phyloP scores from a whole-genome alignment of 2,113 vertebrate species.

The Ptilonorhynchus violaceus region DNA sequence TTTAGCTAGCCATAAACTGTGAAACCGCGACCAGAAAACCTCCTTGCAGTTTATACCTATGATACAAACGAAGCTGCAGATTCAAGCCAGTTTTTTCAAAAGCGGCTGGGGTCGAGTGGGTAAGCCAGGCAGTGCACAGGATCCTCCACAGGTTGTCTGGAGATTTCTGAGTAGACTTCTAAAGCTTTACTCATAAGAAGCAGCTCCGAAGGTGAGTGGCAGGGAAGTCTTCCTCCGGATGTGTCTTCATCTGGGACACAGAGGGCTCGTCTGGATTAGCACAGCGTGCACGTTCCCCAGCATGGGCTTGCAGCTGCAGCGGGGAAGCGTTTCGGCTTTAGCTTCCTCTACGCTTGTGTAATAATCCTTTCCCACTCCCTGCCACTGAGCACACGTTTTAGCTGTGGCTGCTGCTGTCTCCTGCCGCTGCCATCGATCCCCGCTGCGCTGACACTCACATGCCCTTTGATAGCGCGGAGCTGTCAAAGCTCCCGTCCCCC shows the following conservation, averaged over 20 bases:
- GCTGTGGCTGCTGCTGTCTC: background rate
- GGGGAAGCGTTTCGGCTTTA: background rate
- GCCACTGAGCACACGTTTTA: background rate
- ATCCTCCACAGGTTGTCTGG: background rate
- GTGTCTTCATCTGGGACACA: background rate
- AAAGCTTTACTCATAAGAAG: background rate
- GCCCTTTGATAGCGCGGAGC: background rate
- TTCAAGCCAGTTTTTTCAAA: background rate
- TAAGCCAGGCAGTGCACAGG: background rate
- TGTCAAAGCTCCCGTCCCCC: background rate
- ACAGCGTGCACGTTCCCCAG: background rate
- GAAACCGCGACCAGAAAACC: background rate
- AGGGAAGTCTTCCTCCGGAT: background rate
- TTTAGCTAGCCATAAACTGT: background rate
- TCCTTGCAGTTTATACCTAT: background rate
- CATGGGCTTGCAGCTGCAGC: background rate
- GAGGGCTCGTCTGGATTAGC: background rate
- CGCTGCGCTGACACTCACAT: background rate
- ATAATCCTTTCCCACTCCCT: background rate
- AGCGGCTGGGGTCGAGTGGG: background rate
- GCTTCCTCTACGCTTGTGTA: background rate
- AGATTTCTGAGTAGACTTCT: background rate
- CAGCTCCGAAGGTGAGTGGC: background rate
- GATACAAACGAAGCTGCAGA: background rate
- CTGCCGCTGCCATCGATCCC: conserved; percentile 11